phyloP scores from a whole-genome alignment of 2,113 vertebrate genomes.

The Pavo muticus region DNA sequence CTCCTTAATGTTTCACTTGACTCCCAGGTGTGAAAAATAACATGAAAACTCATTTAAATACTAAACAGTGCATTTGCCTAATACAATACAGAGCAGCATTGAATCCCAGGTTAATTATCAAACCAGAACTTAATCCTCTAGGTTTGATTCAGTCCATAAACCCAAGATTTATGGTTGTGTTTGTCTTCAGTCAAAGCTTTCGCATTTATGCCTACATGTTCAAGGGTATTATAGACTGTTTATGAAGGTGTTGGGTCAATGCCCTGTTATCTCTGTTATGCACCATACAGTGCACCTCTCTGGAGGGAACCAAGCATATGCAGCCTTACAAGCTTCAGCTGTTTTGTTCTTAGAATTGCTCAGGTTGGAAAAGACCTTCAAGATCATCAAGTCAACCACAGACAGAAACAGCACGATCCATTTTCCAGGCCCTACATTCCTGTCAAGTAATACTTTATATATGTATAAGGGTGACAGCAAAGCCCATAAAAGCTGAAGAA shows the following conservation, averaged over 20 bases:
- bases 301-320: background rate
- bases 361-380: no score
- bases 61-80: slow-evolving; percentile 41
- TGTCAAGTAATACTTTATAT: background rate
- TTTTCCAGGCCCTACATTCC: background rate
- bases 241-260: background rate
- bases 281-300: background rate
- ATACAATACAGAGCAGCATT: slow-evolving; percentile 7
- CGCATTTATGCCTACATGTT: background rate
- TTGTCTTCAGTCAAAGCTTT: background rate
- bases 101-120: slow-evolving; percentile 39
- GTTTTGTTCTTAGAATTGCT: background rate
- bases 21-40: slow-evolving; percentile 28
- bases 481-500: background rate
- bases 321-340: background rate
- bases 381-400: no score
- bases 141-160: slow-evolving; percentile 44
- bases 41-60: slow-evolving; percentile 13
- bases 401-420: background rate
- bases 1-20: slow-evolving; percentile 10
- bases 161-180: background rate
- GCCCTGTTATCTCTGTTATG: background rate
- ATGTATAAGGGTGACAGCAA: background rate
- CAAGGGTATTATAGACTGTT: background rate
- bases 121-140: slow-evolving; percentile 17